phyloP scores from a whole-genome alignment of 64 coral and sea anemone genomes.

The Actinia tenebrosa region DNA sequence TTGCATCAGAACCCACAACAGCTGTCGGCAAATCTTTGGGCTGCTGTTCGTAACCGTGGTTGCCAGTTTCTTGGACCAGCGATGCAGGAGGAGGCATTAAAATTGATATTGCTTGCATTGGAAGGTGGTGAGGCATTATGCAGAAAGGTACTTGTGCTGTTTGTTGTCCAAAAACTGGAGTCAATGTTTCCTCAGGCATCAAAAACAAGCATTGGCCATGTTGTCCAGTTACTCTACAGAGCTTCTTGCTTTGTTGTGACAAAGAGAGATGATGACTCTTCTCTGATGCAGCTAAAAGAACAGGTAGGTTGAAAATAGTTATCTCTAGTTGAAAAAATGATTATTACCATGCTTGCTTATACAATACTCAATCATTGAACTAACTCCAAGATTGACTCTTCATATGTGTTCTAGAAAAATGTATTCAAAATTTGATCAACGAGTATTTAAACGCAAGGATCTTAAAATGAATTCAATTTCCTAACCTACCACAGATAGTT shows the following conservation, averaged over 20 bases:
- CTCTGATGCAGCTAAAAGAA: conserved; percentile 99
- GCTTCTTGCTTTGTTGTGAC: conserved; percentile 96
- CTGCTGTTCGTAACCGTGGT: conserved; percentile 94
- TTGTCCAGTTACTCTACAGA: conserved; percentile 92
- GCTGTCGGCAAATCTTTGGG: conserved; percentile 91
- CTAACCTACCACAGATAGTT: too few species aligned
- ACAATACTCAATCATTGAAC: too few species aligned
- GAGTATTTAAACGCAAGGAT: too few species aligned
- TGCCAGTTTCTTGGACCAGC: conserved; percentile 99
- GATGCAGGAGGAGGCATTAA: conserved; percentile 97
- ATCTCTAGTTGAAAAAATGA: neutral
- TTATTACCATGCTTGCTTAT: too few species aligned
- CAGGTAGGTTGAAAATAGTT: conserved; percentile 51
- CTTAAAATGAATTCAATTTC: too few species aligned
- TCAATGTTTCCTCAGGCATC: conserved; percentile 89
- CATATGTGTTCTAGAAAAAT: too few species aligned
- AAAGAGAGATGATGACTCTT: conserved; percentile 93
- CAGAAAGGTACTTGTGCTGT: conserved; percentile 94
- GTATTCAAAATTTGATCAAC: too few species aligned
- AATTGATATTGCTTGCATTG: conserved; percentile 80
- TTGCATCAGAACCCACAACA: conserved; percentile 96
- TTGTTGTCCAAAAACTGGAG: conserved; percentile 94
- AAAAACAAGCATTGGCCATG: conserved; percentile 98
- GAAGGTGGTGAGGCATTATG: conserved; percentile 94
- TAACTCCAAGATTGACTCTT: too few species aligned